Evolutionary conservation across 2,113 vertebrate species (phyloP).

Genomic region (Microtus pennsylvanicus): DNA sequence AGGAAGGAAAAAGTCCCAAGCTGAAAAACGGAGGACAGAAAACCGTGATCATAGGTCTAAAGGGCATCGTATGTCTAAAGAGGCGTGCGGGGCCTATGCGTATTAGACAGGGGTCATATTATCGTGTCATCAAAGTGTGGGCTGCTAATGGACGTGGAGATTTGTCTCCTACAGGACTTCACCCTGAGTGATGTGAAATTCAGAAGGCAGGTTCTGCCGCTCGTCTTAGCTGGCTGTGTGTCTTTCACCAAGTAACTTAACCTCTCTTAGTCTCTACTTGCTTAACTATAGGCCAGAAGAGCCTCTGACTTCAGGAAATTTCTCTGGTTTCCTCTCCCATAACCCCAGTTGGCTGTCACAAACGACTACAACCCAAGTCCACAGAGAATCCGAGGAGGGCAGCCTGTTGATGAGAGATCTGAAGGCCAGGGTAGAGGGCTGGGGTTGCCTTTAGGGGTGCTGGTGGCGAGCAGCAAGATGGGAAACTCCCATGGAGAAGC

Average conservation of each 20-base stretch:
- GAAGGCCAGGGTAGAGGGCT: neutral
- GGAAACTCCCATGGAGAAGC: accelerated
- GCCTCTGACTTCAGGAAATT: no score
- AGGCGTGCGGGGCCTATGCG: accelerated
- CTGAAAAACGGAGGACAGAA: accelerated
- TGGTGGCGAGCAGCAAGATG: accelerated
- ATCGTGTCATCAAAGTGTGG: accelerated
- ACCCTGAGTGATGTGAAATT: neutral
- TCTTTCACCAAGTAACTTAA: neutral
- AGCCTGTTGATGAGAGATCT: neutral
- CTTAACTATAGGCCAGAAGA: neutral
- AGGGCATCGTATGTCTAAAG: neutral
- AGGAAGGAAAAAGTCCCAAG: neutral
- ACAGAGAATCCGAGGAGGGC: accelerated
- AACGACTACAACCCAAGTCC: neutral
- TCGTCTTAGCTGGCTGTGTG: neutral
- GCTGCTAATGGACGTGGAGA: accelerated
- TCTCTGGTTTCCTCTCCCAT: neutral
- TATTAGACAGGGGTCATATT: no score
- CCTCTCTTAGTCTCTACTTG: neutral
- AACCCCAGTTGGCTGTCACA: accelerated
- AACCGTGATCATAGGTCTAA: neutral
- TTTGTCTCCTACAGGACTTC: neutral
- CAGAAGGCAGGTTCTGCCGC: accelerated
- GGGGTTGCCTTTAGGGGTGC: neutral